Conservation (phyloP, 2,113 vertebrate genomes). For the Cacatua alba region DNA sequence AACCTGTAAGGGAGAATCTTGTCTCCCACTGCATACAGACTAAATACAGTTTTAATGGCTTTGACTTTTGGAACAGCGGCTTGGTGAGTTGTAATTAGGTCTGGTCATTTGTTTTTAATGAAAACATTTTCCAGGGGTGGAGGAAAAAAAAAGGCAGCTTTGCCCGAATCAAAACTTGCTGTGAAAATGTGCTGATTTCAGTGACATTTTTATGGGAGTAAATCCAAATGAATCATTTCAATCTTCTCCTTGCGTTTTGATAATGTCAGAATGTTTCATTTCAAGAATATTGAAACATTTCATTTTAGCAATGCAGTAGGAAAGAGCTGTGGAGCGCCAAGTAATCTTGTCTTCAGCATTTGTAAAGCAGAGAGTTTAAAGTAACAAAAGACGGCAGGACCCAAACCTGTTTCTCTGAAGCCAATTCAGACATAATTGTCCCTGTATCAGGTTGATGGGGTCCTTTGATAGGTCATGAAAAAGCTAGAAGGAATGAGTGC, state of each 20-base stretch:
- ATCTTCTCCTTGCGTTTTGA: slow-evolving; percentile 46
- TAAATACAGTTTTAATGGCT: slow-evolving; percentile 5
- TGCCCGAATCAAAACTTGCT: slow-evolving; percentile 24
- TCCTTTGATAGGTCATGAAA: neutral
- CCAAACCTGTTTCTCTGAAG: neutral
- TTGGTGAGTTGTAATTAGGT: slow-evolving; percentile 41
- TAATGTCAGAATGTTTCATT: slow-evolving; percentile 60
- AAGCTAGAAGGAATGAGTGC: neutral
- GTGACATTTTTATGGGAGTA: slow-evolving; percentile 49
- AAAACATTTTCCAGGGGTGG: neutral
- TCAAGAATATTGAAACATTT: slow-evolving; percentile 55
- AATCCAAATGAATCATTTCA: slow-evolving; percentile 62
- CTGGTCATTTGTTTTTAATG: slow-evolving; percentile 55
- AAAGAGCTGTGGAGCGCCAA: neutral
- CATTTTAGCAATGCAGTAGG: neutral
- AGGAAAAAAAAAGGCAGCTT: neutral
- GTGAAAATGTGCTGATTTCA: slow-evolving; percentile 56
- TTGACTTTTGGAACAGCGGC: slow-evolving; percentile 22
- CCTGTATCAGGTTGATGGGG: neutral
- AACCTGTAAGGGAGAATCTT: neutral
- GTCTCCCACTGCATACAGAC: neutral
- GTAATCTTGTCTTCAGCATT: neutral
- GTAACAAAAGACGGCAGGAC: neutral
- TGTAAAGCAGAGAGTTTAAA: neutral
- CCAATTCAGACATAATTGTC: neutral